Conservation (phyloP, 2,797 vertebrate species). For the Aulostomus chinensis region DNA sequence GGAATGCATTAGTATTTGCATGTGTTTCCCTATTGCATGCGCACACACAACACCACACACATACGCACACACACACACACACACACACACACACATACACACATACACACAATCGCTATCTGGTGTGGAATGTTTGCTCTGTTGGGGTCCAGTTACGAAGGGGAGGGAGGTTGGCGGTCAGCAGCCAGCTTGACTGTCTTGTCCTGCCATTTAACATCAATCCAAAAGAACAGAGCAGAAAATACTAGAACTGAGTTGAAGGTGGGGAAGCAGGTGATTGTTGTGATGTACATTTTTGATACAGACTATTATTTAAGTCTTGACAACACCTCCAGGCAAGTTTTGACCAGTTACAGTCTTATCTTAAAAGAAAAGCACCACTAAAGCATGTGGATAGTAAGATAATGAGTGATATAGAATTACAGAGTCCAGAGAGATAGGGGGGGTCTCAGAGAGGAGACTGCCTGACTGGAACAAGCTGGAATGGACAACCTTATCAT, state of each 20-base stretch:
- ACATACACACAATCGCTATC: conserved; percentile 46
- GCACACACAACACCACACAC: conserved; percentile 19
- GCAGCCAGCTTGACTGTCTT: conserved; percentile 16
- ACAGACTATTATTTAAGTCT: too few relatives aligned
- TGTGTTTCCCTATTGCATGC: conserved; percentile 19
- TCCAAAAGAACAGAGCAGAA: not conserved
- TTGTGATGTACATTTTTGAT: too few relatives aligned
- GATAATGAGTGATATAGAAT: conserved; percentile 3
- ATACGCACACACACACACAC: conserved; percentile 7
- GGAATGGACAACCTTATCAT: too few relatives aligned
- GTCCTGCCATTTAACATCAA: conserved; percentile 6
- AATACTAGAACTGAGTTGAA: not conserved
- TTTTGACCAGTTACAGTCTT: conserved; percentile 1
- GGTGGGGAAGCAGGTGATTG: too few relatives aligned
- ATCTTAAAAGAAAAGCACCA: conserved; percentile 19
- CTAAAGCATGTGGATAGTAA: conserved; percentile 6
- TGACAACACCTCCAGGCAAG: too few relatives aligned
- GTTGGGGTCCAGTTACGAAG: conserved; percentile 60
- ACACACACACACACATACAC: conserved; percentile 17
- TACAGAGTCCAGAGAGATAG: not conserved
- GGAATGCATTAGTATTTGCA: conserved; percentile 58
- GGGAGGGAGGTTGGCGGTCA: conserved; percentile 27
- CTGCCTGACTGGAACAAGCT: too few relatives aligned
- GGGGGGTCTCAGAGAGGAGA: too few relatives aligned
- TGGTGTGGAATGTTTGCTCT: conserved; percentile 66